These are phyloP conservation scores for Labrus mixtus DNA, from an alignment of 2,113 vertebrate species.

Conservation along the genomic window DNA sequence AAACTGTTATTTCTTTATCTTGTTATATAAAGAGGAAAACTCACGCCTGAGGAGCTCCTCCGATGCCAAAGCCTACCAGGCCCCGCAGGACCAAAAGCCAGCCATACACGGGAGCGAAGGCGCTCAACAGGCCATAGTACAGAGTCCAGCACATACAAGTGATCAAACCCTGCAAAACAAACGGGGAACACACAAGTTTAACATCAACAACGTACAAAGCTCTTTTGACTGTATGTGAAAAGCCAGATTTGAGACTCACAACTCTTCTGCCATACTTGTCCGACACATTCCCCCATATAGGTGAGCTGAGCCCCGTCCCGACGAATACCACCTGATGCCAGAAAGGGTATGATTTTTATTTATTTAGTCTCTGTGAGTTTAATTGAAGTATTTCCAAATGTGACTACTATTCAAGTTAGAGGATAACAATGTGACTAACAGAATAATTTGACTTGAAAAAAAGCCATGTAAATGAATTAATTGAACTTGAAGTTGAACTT, in stretches of 20 bases:
- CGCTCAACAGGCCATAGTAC: slow-evolving; percentile 90
- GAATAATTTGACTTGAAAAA: no score
- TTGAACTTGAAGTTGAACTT: slow-evolving; percentile 54
- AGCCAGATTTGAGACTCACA: slow-evolving; percentile 81
- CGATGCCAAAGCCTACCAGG: slow-evolving; percentile 91
- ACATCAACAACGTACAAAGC: slow-evolving; percentile 1
- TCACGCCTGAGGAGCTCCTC: slow-evolving; percentile 93
- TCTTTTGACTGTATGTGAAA: background rate
- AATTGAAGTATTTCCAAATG: background rate
- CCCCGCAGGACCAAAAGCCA: slow-evolving; percentile 91
- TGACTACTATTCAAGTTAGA: no score
- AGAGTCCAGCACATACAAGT: slow-evolving; percentile 89
- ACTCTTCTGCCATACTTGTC: slow-evolving; percentile 94
- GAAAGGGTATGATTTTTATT: background rate
- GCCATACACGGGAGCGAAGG: slow-evolving; percentile 89
- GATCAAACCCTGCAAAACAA: slow-evolving; percentile 81
- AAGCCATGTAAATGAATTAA: no score
- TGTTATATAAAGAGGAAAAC: slow-evolving; percentile 73
- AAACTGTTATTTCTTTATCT: background rate
- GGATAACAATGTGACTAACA: no score
- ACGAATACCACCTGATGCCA: slow-evolving; percentile 90
- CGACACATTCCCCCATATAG: slow-evolving; percentile 92
- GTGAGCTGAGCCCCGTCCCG: slow-evolving; percentile 94
- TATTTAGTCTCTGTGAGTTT: background rate
- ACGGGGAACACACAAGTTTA: background rate